Evolutionary conservation across 2,888 invertebrate genomes (phyloP), one percentile per base, ranked within the genome.

Genomic region (Gryllus longicercus): DNA sequence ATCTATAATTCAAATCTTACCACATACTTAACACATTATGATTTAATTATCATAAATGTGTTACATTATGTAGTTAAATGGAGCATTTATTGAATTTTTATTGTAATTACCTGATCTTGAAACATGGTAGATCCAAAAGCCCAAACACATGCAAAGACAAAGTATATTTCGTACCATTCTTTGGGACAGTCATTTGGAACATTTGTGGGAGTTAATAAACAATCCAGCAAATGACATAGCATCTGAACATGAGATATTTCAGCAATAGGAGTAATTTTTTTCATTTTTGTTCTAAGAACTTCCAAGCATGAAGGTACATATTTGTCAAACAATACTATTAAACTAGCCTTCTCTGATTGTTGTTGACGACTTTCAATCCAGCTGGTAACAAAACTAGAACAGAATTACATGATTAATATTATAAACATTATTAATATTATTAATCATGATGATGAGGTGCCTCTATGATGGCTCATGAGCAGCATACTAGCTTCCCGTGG

Each of bases 161-260:
- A 98, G 87, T 97, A 98, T 12, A 93, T 92, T 88, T 98, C 98
- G 85, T 95, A 95, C 93, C 96, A 94, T 86, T 98, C 98, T 85
- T 96, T 97, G 0, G 97, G 95, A 85, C 96, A 96, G 83, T 98
- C 97, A 0, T 90, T 88, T 0, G 97, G 96, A 1, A 96, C 91
- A 85, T 95, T 93, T 80, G 92, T 90, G 12, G 93, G 93, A 0
- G 93, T 94, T 50, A 98, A 87, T 83, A 97, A 92, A 84, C 94
- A 94, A 85, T 97, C 96, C 5, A 98, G 89, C 63, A 98, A 88
- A 85, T 93, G 93, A 85, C 96, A 97, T 11, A 97, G 90, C 90
- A 96, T 95, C 86, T 95, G 92, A 78, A 98, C 90, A 85, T 97
- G 96, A 80, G 95, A 94, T 83, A 97, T 92, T 85, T 97, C 97